Evolutionary conservation across 2,113 vertebrate species (phyloP).

Genomic region (Catagonus wagneri): DNA sequence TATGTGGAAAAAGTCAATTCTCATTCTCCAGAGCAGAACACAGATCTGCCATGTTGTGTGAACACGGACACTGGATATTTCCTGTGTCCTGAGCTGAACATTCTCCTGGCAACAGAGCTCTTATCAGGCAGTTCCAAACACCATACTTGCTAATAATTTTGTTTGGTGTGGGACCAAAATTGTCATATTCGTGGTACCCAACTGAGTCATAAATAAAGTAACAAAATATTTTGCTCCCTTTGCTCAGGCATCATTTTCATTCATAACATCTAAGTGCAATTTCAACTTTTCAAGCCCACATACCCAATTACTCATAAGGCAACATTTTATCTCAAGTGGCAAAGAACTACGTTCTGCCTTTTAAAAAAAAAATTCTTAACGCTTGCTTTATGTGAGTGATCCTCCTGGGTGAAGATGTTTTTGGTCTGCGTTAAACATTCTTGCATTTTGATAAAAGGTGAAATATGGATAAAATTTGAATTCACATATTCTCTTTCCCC

Average conservation of each 20-base stretch:
- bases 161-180: conserved; percentile 13
- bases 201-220: conserved; percentile 10
- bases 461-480: conserved; percentile 57
- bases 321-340: conserved; percentile 23
- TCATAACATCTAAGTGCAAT: conserved; percentile 51
- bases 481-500: conserved; percentile 45
- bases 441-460: conserved; percentile 39
- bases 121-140: neutral
- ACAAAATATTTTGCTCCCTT: conserved; percentile 53
- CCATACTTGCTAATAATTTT: neutral
- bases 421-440: conserved; percentile 44
- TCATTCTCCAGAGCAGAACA: neutral
- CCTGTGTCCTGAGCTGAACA: neutral
- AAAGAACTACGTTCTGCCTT: conserved; percentile 35
- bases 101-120: conserved; percentile 13
- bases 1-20: neutral
- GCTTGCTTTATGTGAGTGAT: conserved; percentile 41
- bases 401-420: neutral
- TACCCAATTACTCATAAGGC: conserved; percentile 41
- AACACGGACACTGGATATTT: neutral
- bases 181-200: neutral
- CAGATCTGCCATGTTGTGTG: neutral
- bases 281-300: conserved; percentile 36
- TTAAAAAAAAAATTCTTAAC: neutral
- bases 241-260: conserved; percentile 49